Base-by-base conservation (phyloP, 2,797 vertebrate genomes). In the Argentina silus region DNA sequence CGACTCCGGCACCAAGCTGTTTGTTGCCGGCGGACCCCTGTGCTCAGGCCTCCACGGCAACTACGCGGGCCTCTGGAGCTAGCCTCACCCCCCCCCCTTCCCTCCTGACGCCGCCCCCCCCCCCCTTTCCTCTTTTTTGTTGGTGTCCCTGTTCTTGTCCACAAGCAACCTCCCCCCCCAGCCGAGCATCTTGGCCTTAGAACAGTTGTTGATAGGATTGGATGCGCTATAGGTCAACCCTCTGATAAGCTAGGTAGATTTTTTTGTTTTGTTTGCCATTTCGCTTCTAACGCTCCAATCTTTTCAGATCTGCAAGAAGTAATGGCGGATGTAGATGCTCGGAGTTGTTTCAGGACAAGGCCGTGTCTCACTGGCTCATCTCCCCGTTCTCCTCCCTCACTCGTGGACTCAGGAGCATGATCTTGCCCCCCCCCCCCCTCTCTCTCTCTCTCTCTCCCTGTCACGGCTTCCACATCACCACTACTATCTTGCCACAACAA, bases 61-160 rank as follows among this genome's bases (percentile, higher is more conserved):
- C 92, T 99, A 99, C 4, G 98, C 97, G 45, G 97, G 96, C 76
- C 94, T 99, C 78, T 99, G 98, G 98, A 98, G 96, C 93, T 99
- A 97, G 92, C 92, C 80, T 85, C 57, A 36, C 27, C 45, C 7
- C 47, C 44, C 70, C 70, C 81, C 55, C 21, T 17, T 74, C 57
- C 80, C 69, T 78, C 70, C 73, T 64, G 10, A 45, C 64, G 78
- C 81, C 65, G 61, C 73, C 79, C 78, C 78, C 77, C 78, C 70
- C 60, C 72, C 47, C 63, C 67, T 73, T 59, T 69, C 60, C 64
- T 75, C 74, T 8, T 66, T 72, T 70, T 44, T 44, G 27, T 67
- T n/a, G 65, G 48, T 23, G 47, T 67, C 14, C n/a, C n/a, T n/a
- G n/a, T n/a, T n/a, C n/a, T n/a, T n/a, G n/a, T n/a, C n/a, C n/a